Base-by-base conservation (phyloP, 2,113 vertebrate genomes). In the Psammodynastes pulverulentus region DNA sequence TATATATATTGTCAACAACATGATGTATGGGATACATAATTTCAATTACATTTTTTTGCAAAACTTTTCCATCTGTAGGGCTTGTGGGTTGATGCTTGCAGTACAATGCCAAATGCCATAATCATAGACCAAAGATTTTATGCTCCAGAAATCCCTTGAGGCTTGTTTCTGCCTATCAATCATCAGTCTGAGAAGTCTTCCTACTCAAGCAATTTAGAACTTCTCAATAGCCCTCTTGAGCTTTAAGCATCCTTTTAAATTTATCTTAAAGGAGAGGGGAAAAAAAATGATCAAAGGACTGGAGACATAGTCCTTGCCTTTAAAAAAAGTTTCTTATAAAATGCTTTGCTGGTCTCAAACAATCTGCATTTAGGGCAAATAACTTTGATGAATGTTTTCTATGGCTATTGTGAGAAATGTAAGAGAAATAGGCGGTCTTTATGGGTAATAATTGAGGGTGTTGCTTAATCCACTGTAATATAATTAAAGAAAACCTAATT, bases 161-260 rank as follows among this genome's bases (percentile, higher is more conserved):
- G 62, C 86, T 92, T 93, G 1, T 92, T 96, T 94, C 15, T 43
- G 53, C 23, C 51, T 84, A 85, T 89, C 95, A 95, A 12, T 97
- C 94, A 95, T 67, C 84, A 94, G 45, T 29, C 52, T 87, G 92
- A 91, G 93, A 94, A 94, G 94, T 95, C 91, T 93, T 92, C 79
- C 79, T 90, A 92, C 93, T 96, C 93, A 96, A 93, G 62, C 52
- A 92, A 52, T 93, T 95, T 93, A 93, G 94, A 96, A 94, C 94
- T 94, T 96, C 95, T 95, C 58, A 93, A 29, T 67, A 92, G 84
- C 85, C 10, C 67, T 89, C 46, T 67, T 94, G 89, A 94, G 89
- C 52, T 94, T 91, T 92, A 49, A 89, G 51, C n/a, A 92, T 48
- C 45, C 85, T 95, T 96, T 48, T 19, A 93, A 95, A 92, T 19